Base-by-base conservation (phyloP, 2,113 vertebrate species). In the Poicephalus gulielmi region DNA sequence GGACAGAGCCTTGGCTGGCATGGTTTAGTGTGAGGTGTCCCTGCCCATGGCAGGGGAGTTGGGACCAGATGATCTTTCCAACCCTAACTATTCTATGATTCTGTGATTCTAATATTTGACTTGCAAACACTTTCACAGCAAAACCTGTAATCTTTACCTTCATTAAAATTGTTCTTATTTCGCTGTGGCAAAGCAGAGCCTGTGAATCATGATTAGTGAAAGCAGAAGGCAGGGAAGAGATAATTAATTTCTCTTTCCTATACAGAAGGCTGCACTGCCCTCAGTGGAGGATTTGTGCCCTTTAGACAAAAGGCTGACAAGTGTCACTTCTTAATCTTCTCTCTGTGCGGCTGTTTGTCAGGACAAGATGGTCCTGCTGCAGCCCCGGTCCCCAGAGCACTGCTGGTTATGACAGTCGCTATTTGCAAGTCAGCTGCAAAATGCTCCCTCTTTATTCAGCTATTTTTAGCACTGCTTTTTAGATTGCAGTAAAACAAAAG, bases 381-480 rank as follows among this genome's bases (percentile, higher is more conserved):
- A 93, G 81, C 57, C 63, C 43, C 0, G 0, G 13, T 66, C 83
- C 77, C 89, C 44, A 27, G 87, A 83, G 70, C 90, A 24, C 66
- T 79, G 74, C 86, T 91, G 69, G 39, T 63, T 87, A 25, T 91
- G 84, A 57, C 96, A 96, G 83, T 47, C 75, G 49, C 66, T 85
- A 7, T 96, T 95, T 95, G 86, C 86, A 76, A 93, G 46, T 92
- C 91, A 91, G 86, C 77, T 96, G 92, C 35, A 3, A 82, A 88
- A 41, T 2, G 4, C 63, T 89, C 53, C 17, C 44, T 31, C 83
- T 90, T 84, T 87, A 76, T 91, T 95, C 1, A 6, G 49, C 70
- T 96, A 76, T 94, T 91, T 96, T 96, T 97, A 94, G 83, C 28
- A 6, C 62, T 86, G 83, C 64, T 95, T 69, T 88, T 88, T 52